phyloP scores from a whole-genome alignment of 2,797 vertebrate genomes.

The Oreochromis mossambicus region DNA sequence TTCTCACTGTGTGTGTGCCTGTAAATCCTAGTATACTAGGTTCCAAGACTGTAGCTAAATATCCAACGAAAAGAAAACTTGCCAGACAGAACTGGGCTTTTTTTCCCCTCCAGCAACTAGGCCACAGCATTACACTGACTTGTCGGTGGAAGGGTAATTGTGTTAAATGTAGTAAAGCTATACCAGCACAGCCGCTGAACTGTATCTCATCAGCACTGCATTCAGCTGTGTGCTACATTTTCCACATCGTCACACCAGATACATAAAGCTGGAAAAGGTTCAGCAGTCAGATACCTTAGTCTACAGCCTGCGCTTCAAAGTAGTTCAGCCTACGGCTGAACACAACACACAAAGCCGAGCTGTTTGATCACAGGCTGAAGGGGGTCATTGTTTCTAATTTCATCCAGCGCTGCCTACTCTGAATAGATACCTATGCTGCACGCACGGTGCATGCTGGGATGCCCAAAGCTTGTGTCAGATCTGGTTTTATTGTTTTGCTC shows the following conservation, averaged over 20 bases:
- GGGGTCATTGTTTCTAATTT: conserved; percentile 62
- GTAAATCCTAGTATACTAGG: background rate
- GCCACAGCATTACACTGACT: conserved; percentile 15
- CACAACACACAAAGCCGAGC: conserved; percentile 41
- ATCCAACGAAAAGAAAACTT: background rate
- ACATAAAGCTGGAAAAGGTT: conserved; percentile 35
- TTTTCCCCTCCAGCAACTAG: conserved; percentile 6
- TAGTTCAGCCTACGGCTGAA: conserved; percentile 42
- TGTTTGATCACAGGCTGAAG: conserved; percentile 53
- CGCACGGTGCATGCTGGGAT: conserved; percentile 30
- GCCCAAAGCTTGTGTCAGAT: conserved; percentile 1
- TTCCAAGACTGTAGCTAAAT: background rate
- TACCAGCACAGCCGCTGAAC: background rate
- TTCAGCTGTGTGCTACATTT: conserved; percentile 47
- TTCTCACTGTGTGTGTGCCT: background rate
- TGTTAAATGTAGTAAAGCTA: conserved; percentile 27
- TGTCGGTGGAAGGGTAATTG: background rate
- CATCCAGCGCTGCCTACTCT: conserved; percentile 31
- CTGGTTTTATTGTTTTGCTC: background rate
- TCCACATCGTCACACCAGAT: conserved; percentile 52
- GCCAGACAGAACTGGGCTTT: background rate
- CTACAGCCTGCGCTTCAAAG: conserved; percentile 33
- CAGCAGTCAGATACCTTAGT: conserved; percentile 39
- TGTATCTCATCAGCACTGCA: conserved; percentile 7
- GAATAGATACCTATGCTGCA: conserved; percentile 23